Base-by-base conservation (phyloP, 2,797 vertebrate genomes). In the Vireo griseus region DNA sequence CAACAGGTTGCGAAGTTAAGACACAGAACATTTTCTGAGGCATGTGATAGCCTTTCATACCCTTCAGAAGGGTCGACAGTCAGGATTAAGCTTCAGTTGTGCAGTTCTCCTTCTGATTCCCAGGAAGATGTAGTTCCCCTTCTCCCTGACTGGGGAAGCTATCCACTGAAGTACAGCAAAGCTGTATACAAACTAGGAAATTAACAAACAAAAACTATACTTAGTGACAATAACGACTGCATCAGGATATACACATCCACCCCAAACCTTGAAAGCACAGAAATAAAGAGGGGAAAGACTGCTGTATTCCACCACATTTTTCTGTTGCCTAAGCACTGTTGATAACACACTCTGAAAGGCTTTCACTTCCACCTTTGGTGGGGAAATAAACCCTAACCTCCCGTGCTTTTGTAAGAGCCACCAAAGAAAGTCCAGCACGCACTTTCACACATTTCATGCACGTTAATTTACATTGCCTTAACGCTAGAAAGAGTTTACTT, bases 141-240 rank as follows among this genome's bases (percentile, higher is more conserved):
- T 96, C 96, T 94, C 95, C 96, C 96, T 97, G 95, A 96, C 95
- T 96, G 95, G 95, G 95, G 95, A 96, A 97, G 95, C 96, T 97
- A 97, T 97, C 96, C 96, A 94, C 89, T 96, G 96, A 84, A 92
- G 96, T 95, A 97, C 94, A 97, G 95, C 96, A 97, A 96, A 96
- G 96, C 95, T 97, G 96, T 96, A 96, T 96, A 97, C 85, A 90
- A 97, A 97, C 95, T 97, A 91, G 95, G 95, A 96, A 96, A 97
- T 96, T 97, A 97, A 97, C 95, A 96, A 91, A 97, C 96, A 96
- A 88, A 97, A 97, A 96, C 96, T 97, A 96, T 94, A 96, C 95
- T 97, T 96, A 97, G 91, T 96, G 96, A 97, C 96, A 97, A 91
- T 88, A 82, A 76, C 0, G 94, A 96, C 79, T 96, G 95, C 96